Conservation (phyloP, 1,140 invertebrate species). For the Drosophila busckii region DNA sequence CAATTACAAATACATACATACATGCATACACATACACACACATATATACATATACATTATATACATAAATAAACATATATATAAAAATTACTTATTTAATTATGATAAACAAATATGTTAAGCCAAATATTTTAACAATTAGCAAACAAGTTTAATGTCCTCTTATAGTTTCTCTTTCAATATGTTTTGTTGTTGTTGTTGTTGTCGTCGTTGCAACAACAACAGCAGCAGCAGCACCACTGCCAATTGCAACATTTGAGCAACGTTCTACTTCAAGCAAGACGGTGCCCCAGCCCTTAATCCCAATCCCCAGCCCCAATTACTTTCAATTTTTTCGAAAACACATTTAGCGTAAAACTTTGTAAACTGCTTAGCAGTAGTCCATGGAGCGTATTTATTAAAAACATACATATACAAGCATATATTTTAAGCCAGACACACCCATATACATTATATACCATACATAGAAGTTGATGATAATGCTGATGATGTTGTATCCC, state of each 20-base stretch:
- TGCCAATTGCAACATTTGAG: too few relatives aligned
- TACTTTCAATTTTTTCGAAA: constrained; percentile 7
- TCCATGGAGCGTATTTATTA: constrained; percentile 14
- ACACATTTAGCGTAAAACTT: constrained; percentile 45
- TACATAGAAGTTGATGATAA: constrained; percentile 23
- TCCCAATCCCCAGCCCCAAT: too few relatives aligned
- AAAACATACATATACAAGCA: constrained; percentile 3
- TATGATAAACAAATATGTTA: constrained; percentile 70
- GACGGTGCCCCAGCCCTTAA: too few relatives aligned
- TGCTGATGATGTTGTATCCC: constrained; percentile 7
- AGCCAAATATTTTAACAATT: constrained; percentile 68
- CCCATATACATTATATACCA: constrained; percentile 27
- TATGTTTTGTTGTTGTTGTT: constrained; percentile 3
- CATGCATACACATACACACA: constrained; percentile 19
- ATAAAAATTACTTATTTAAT: constrained; percentile 68
- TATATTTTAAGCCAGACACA: constrained; percentile 31
- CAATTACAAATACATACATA: constrained; percentile 34
- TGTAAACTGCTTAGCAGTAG: constrained; percentile 44
- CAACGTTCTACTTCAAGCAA: constrained; percentile 26
- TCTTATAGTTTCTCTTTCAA: constrained; percentile 15
- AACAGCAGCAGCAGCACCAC: constrained; percentile 41
- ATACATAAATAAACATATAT: constrained; percentile 50
- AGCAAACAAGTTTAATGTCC: constrained; percentile 35
- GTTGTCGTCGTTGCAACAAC: neutral
- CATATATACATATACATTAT: constrained; percentile 63